Base-by-base conservation (phyloP, 2,113 vertebrate genomes). In the Pygoscelis antarcticus region DNA sequence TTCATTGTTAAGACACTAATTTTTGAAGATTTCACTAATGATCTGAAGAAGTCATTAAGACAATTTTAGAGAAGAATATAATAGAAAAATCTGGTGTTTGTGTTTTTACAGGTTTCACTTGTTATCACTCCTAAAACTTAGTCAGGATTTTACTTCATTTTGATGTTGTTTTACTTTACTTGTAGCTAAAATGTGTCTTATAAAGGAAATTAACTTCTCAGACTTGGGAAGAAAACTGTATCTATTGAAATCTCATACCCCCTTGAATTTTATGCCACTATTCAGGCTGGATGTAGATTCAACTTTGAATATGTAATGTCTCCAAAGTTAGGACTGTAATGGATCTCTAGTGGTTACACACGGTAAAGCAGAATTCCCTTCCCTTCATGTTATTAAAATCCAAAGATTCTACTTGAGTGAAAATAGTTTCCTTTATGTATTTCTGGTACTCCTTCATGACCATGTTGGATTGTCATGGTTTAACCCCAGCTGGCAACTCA, bases 161-260 rank as follows among this genome's bases (percentile, higher is more conserved):
- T 38, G 17, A 46, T 52, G 49, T 17, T 23, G 34, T 15, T 52
- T 84, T 20, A 13, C 32, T 61, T 69, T 42, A 23, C 16, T 38
- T n/a, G 10, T 26, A 69, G 21, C n/a, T 62, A 44, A 81, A 89
- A 61, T 38, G 21, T 60, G 15, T 34, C n/a, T 66, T 49, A 14
- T 21, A 14, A 1, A 55, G 44, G 64, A 58, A 58, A 88, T 12
- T 5, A 65, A 18, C 19, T 58, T 25, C 19, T 61, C 23, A 62
- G 74, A 34, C 11, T 55, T 51, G 9, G n/a, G 23, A 66, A 80
- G 30, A 70, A 82, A 78, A 18, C 10, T 5, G 0, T 55, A 3
- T 23, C 62, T 60, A 0, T 1, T n/a, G 29, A 17, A 36, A 34
- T 5, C 23, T 47, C 62, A 22, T 15, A 42, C 3, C 1, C 6